Evolutionary conservation across 2,797 vertebrate species (phyloP), one percentile per base, ranked within the genome.

Genomic region (Rachycentron canadum): DNA sequence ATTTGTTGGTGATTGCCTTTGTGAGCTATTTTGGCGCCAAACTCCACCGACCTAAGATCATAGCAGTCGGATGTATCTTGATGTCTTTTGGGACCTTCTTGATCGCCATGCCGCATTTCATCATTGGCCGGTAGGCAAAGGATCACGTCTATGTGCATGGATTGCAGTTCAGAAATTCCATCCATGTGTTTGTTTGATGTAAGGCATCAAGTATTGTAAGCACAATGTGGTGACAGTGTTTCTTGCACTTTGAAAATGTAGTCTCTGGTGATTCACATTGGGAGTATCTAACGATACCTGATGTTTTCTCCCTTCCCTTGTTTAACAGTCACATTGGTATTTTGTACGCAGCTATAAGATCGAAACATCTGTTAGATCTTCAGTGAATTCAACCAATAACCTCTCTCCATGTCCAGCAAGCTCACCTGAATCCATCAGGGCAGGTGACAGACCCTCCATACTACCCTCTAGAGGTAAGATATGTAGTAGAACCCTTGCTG

Each of bases 21-120:
- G 97, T 99, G 85, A 98, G 98, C 92, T 98, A 98, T 93, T 98
- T 98, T 80, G 97, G 98, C 84, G 96, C 96, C 52, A 98, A 95
- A 87, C 95, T 98, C 86, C 97, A 99, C 75, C 96, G 96, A 47
- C 97, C 98, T 47, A 97, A 96, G 92, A 95, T 99, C 90, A 98
- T 99, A 57, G 96, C 96, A 80, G 75, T 92, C 2, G 98, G 98
- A 7, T 98, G 97, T 78, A 63, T 98, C 52, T 89, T 99, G 90
- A 99, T 99, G 97, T 97, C 96, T 68, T 82, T 96, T 8, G 98
- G 97, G 61, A 97, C 96, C 4, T 93, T 98, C 89, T 76, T 99
- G 81, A 97, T 97, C 3, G 96, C 97, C 0, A 86, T 95, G 93
- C 98, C 97, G 52, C 97, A 98, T 73, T 98, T 98, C 92, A 94